Conservation (phyloP, 2,113 vertebrate species). For the Garra rufa region DNA sequence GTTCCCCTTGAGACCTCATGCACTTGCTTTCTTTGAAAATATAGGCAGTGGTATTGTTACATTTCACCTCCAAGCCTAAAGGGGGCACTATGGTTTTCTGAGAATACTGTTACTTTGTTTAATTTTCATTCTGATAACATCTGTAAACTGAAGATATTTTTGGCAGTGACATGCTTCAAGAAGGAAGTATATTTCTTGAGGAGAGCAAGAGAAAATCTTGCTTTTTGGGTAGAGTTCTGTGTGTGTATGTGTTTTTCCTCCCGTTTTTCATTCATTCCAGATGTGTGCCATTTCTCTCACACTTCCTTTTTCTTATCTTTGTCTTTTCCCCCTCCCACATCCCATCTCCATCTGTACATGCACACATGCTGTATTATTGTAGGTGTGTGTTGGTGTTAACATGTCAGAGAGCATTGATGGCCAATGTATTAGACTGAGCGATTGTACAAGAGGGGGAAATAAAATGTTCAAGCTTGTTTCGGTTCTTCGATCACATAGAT, state of each 20-base stretch:
- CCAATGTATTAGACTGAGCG: background rate
- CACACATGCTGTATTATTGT: slow-evolving; percentile 23
- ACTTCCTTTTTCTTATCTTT: slow-evolving; percentile 13
- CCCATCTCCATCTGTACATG: background rate
- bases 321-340: background rate
- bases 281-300: slow-evolving; percentile 13
- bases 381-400: slow-evolving; percentile 28
- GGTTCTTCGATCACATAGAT: slow-evolving; percentile 2
- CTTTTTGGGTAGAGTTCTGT: background rate
- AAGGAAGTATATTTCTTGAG: background rate
- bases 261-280: slow-evolving; percentile 11
- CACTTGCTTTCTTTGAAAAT: slow-evolving; percentile 5
- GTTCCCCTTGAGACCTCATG: slow-evolving; percentile 17
- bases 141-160: background rate
- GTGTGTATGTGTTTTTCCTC: background rate
- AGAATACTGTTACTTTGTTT: background rate
- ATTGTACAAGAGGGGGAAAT: slow-evolving; percentile 60
- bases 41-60: background rate
- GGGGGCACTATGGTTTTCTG: background rate
- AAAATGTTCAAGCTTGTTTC: slow-evolving; percentile 35
- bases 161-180: background rate
- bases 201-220: background rate
- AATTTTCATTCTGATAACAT: background rate
- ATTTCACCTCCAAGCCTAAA: background rate
- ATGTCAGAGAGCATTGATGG: background rate